These are phyloP conservation scores for Metallyticus violacea DNA, from an alignment of 2,888 invertebrate genomes.

Conservation along the genomic window DNA sequence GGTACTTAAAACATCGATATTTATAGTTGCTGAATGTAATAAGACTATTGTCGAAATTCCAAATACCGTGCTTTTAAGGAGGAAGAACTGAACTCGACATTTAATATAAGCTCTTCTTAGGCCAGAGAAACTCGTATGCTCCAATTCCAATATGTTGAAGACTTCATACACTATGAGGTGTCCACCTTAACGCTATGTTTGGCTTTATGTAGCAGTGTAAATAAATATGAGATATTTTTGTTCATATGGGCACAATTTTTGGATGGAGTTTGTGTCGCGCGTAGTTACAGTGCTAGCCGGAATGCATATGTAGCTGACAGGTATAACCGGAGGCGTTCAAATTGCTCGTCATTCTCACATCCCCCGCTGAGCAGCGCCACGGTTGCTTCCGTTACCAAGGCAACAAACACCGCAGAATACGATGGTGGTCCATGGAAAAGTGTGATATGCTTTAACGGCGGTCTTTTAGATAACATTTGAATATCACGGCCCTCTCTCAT, in stretches of 20 bases:
- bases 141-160: no score
- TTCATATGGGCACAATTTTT: background rate
- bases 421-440: slow-evolving; percentile 11
- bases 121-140: no score
- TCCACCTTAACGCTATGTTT: no score
- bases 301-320: slow-evolving; percentile 1
- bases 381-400: slow-evolving; percentile 17
- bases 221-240: background rate
- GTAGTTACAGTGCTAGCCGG: background rate
- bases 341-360: slow-evolving; percentile 22
- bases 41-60: no score
- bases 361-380: slow-evolving; percentile 22
- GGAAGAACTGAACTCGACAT: no score
- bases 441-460: background rate
- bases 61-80: no score
- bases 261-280: background rate
- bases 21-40: no score
- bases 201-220: no score
- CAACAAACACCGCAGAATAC: slow-evolving; percentile 17
- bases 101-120: no score
- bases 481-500: background rate
- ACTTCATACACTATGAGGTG: no score
- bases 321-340: slow-evolving; percentile 22
- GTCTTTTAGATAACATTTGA: background rate
- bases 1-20: no score